phyloP scores from a whole-genome alignment of 1,140 invertebrate genomes.

The Papilio polytes region DNA sequence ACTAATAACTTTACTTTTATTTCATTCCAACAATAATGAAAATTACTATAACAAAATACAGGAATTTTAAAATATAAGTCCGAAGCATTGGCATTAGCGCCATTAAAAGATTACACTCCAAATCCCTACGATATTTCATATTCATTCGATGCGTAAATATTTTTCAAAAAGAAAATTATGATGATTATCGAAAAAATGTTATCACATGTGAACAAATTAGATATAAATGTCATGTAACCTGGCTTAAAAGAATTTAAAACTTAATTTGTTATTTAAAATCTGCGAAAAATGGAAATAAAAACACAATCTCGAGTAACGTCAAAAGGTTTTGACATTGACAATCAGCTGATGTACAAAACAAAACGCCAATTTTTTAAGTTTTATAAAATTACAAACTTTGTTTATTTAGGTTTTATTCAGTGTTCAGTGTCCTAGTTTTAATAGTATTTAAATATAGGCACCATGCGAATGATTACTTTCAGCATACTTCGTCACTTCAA shows the following conservation, averaged over 20 bases:
- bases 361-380: neutral
- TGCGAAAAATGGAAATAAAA: neutral
- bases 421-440: neutral
- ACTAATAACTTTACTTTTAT: too few relatives aligned
- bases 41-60: neutral
- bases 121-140: too few relatives aligned
- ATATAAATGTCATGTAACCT: too few relatives aligned
- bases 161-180: too few relatives aligned
- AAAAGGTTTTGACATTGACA: neutral
- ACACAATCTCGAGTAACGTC: neutral
- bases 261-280: neutral
- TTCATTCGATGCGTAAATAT: too few relatives aligned
- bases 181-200: too few relatives aligned
- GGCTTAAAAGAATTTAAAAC: too few relatives aligned
- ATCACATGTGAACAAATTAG: too few relatives aligned
- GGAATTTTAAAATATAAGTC: neutral
- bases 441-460: neutral
- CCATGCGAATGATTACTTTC: conserved; percentile 63
- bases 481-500: conserved; percentile 60
- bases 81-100: neutral
- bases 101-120: neutral
- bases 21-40: too few relatives aligned
- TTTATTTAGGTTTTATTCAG: neutral
- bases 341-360: neutral
- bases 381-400: neutral